Base-by-base conservation (phyloP, 2,888 invertebrate species). In the Calliphora vomitoria region DNA sequence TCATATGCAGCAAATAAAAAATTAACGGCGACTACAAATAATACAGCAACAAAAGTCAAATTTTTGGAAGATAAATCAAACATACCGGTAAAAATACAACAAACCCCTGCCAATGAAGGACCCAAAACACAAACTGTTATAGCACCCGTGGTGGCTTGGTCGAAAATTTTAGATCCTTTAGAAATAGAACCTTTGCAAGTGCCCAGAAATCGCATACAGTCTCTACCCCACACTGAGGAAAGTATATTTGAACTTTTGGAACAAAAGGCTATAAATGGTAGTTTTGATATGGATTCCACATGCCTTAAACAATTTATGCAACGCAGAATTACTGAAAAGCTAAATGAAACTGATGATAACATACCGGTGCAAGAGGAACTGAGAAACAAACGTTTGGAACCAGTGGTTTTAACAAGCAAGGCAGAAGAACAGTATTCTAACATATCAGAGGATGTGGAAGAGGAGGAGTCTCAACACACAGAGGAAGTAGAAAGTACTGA, bases 211-310 rank as follows among this genome's bases (percentile, higher is more conserved):
- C 4, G 25, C 25, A 58, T 68, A 18, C 58, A 82, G 80, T 47
- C 20, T 41, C 47, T 83, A 11, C 69, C 84, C 3, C 25, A 81
- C 50, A 58, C 78, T 0, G 87, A 87, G 15, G 82, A 87, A 88
- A 95, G 95, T 86, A 95, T 97, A 91, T 98, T 98, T 93, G 97
- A 98, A 91, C 92, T 96, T 8, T 93, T 98, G 50, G 97, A 98
- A 93, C 95, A 96, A 90, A 96, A 96, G 92, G 96, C 96, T 6
- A 94, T 95, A 68, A 94, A 95, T 91, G 96, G 96, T 31, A 97
- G 96, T 91, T 96, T 97, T 89, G 95, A 95, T 91, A 95, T 96
- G 87, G 95, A 96, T 72, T 96, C 96, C 55, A 96, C 96, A 69
- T 95, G 95, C 69, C 95, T 96, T 93, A 95, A 92, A 92, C 94